These are phyloP conservation scores for Sphinx pinastri DNA, from an alignment of 2,888 invertebrate species.

Conservation along the genomic window DNA sequence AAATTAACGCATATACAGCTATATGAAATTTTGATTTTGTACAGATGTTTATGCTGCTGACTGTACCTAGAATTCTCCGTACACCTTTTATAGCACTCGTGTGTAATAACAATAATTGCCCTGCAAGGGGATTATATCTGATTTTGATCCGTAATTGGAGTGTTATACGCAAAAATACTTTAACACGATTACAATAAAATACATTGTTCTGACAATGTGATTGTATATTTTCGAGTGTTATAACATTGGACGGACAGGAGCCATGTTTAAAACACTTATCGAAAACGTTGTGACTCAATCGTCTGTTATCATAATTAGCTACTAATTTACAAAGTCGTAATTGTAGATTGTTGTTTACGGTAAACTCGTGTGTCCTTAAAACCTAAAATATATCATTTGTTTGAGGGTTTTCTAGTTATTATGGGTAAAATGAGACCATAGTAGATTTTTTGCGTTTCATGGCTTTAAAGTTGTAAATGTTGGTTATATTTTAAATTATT, in stretches of 20 bases:
- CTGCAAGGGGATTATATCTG: slow-evolving; percentile 11
- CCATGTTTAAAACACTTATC: neutral
- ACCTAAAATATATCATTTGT: neutral
- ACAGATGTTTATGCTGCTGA: no score
- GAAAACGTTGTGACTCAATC: neutral
- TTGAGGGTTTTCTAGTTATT: neutral
- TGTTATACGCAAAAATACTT: slow-evolving; percentile 11
- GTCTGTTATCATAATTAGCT: slow-evolving; percentile 15
- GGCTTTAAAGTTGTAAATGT: no score
- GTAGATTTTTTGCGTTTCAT: no score
- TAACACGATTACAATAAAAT: neutral
- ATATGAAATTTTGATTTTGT: no score
- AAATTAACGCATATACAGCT: no score
- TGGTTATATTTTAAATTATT: no score
- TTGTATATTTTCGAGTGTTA: neutral
- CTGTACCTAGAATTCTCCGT: neutral
- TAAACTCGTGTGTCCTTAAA: neutral
- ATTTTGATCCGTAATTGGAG: neutral
- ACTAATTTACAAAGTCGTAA: slow-evolving; percentile 17
- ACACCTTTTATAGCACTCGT: neutral
- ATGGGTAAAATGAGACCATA: no score
- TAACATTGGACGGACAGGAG: neutral
- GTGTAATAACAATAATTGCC: slow-evolving; percentile 7
- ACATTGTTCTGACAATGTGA: neutral
- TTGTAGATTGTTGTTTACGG: slow-evolving; percentile 21